Evolutionary conservation across 2,113 vertebrate species (phyloP), one percentile per base, ranked within the genome.

Genomic region (Chaenogobius annularis): DNA sequence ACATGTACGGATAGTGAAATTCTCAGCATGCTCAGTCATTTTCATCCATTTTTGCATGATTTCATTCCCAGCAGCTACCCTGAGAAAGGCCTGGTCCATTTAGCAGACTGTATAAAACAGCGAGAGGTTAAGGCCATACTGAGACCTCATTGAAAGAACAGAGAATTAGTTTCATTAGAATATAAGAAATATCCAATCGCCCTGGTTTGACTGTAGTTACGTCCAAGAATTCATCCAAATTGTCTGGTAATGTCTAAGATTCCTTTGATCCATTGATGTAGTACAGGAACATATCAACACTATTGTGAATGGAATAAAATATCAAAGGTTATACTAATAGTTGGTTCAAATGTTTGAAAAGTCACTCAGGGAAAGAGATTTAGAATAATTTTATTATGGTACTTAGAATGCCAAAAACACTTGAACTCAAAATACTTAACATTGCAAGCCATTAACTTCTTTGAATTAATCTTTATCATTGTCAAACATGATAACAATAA

Each of bases 141-240:
- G 46, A 83, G 80, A 75, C 58, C 68, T 74, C 50, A 58, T 5
- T 74, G 73, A 85, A 84, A 82, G 81, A 84, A 70, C 72, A 62
- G 50, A 58, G 65, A 72, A 80, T 76, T 68, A 81, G 72, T 80
- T 85, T 83, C 74, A 89, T 80, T 78, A 87, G 83, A 85, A 84
- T 63, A 26, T 66, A 72, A 66, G 22, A 63, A 75, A 75, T 85
- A 80, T 75, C 19, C 13, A 68, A 74, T 83, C 70, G 79, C 40
- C 73, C 85, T 74, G 69, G 43, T 70, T 56, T 76, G 73, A 63
- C 62, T 70, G 52, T 54, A 74, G 67, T 75, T 19, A 52, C 58
- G 64, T 77, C 61, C 73, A 62, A 82, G 85, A 82, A 47, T 35
- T 35, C 58, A 17, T 17, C 26, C 5, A 61, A 61, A n/a, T n/a